A percentile compares a stretch with the other conserved stretches of the same genome.
Conservation (phyloP, 1,140 invertebrate species). For the Drosophila sp. region DNA sequence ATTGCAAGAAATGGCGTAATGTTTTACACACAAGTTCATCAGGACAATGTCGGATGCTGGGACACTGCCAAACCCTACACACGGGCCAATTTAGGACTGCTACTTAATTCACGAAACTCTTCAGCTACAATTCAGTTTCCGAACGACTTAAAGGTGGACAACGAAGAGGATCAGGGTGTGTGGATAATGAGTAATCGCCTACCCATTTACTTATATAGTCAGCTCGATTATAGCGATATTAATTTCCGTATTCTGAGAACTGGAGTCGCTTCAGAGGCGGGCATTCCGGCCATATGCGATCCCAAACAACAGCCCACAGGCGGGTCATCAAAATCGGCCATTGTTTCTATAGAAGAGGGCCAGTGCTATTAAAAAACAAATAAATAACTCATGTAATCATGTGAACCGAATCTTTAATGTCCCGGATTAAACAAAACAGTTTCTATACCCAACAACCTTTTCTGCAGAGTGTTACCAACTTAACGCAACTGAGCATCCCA, state of each 20-base stretch:
- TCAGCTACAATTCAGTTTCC: constrained; percentile 87
- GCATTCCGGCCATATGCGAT: constrained; percentile 87
- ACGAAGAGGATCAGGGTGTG: constrained; percentile 87
- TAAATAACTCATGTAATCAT: background rate
- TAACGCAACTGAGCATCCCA: too few relatives aligned
- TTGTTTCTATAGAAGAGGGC: constrained; percentile 59
- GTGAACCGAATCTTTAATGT: too few relatives aligned
- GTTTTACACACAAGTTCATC: constrained; percentile 90
- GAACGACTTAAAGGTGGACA: constrained; percentile 90
- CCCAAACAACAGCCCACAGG: constrained; percentile 69
- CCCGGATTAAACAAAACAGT: too few relatives aligned
- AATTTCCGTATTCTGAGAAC: constrained; percentile 90
- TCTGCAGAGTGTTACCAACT: too few relatives aligned
- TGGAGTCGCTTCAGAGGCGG: constrained; percentile 85
- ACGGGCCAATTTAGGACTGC: constrained; percentile 84
- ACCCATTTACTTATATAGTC: constrained; percentile 89
- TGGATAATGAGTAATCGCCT: constrained; percentile 90
- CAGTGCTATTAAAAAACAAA: constrained; percentile 59
- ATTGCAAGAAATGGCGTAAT: constrained; percentile 89
- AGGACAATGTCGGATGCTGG: constrained; percentile 91
- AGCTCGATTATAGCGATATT: constrained; percentile 86
- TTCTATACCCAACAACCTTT: too few relatives aligned
- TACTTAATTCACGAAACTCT: constrained; percentile 85
- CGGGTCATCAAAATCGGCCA: constrained; percentile 28
- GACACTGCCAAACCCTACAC: constrained; percentile 88